These are phyloP conservation scores for Pelosia muscerda DNA, from an alignment of 2,888 invertebrate species.

Conservation along the genomic window DNA sequence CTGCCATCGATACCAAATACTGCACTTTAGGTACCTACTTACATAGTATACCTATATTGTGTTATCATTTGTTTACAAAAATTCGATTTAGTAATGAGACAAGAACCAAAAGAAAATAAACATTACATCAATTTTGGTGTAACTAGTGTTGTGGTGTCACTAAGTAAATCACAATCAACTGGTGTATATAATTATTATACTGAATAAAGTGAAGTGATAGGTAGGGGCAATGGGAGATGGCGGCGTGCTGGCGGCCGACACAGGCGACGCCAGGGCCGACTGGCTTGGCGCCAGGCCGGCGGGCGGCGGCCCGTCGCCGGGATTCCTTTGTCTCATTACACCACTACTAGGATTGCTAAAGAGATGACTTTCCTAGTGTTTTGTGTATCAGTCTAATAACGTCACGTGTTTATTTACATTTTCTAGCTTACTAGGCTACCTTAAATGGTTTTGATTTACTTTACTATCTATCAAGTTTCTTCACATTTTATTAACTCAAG, in stretches of 20 bases:
- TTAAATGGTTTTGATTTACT: not conserved
- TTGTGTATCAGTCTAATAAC: constrained; percentile 10
- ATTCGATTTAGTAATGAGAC: not conserved
- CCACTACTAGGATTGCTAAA: constrained; percentile 56
- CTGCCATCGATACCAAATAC: not conserved
- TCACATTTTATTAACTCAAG: not conserved
- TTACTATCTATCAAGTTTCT: not conserved
- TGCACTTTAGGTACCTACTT: not conserved
- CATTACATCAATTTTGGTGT: too few relatives aligned
- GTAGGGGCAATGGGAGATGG: constrained; percentile 59
- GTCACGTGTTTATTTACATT: not conserved
- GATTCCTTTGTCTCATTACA: constrained; percentile 86
- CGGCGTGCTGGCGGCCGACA: constrained; percentile 78
- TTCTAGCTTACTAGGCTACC: not conserved
- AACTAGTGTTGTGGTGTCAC: too few relatives aligned
- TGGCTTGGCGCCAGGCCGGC: constrained; percentile 86
- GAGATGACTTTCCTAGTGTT: constrained; percentile 24
- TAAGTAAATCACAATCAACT: not conserved
- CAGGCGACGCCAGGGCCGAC: constrained; percentile 84
- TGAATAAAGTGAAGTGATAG: constrained; percentile 46
- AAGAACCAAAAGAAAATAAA: not conserved
- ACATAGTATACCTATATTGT: not conserved
- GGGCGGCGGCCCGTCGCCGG: constrained; percentile 83
- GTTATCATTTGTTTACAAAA: not conserved
- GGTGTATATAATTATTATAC: constrained; percentile 14